phyloP scores from a whole-genome alignment of 1,140 invertebrate species.

The Drosophila punjabiensis region DNA sequence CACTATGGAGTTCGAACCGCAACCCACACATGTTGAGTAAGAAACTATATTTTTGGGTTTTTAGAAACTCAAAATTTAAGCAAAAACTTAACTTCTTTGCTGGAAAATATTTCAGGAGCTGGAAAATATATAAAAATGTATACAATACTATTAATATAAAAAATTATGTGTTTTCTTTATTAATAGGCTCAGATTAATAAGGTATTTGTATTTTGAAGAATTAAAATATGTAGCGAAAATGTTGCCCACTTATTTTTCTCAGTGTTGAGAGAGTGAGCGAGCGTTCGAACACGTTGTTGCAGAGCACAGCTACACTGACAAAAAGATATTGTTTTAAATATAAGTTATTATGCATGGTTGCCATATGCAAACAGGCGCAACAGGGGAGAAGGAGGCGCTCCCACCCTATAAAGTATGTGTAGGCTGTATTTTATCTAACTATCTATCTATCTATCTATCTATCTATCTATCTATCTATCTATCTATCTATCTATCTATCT shows the following conservation, averaged over 20 bases:
- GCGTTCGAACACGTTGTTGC: constrained; percentile 18
- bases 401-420: no score
- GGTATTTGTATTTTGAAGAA: no score
- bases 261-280: constrained; percentile 11
- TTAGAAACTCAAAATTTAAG: not conserved
- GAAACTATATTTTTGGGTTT: not conserved
- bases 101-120: not conserved
- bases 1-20: constrained; percentile 1
- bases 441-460: no score
- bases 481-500: no score
- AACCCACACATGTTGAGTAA: constrained; percentile 38
- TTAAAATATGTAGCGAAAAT: not conserved
- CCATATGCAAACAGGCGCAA: not conserved
- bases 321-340: not conserved
- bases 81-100: not conserved
- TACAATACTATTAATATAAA: no score
- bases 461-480: no score
- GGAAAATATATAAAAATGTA: no score
- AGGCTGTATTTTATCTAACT: no score
- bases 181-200: no score
- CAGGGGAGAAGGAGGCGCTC: not conserved
- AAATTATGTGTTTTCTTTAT: no score
- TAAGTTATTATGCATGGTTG: not conserved
- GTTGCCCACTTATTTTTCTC: not conserved
- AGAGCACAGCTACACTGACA: constrained; percentile 9